Percentiles rank a stretch among this genome's conserved stretches.
phyloP scores from a whole-genome alignment of 2,888 invertebrate genomes.

The Catocala fraxini region DNA sequence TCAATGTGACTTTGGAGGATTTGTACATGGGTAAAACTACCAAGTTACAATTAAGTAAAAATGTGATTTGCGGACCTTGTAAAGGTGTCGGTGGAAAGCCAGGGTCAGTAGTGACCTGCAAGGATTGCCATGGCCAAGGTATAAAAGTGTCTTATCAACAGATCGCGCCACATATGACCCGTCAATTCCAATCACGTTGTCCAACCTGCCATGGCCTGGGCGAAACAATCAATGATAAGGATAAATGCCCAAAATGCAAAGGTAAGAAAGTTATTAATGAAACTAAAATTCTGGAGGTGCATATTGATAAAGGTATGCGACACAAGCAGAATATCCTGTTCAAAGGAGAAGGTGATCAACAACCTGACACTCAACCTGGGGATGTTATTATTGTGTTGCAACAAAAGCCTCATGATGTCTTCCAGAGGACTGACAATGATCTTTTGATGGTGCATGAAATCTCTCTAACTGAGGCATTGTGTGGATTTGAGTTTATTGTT shows the following conservation, averaged over 20 bases:
- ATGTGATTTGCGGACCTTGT: constrained; percentile 93
- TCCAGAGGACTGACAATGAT: constrained; percentile 93
- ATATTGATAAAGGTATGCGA: constrained; percentile 96
- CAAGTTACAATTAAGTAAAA: constrained; percentile 94
- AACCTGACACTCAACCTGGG: constrained; percentile 94
- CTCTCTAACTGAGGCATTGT: constrained; percentile 95
- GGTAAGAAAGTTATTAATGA: constrained; percentile 95
- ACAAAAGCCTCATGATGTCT: constrained; percentile 93
- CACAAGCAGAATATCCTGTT: constrained; percentile 95
- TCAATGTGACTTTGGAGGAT: constrained; percentile 96
- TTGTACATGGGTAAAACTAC: constrained; percentile 96
- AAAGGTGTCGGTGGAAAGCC: constrained; percentile 92
- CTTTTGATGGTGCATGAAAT: constrained; percentile 92
- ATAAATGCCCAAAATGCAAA: constrained; percentile 93
- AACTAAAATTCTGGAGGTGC: constrained; percentile 94
- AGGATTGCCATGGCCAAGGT: constrained; percentile 93
- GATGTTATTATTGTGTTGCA: constrained; percentile 96
- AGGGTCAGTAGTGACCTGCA: constrained; percentile 90
- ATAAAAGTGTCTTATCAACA: constrained; percentile 92
- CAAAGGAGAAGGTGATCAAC: constrained; percentile 96
- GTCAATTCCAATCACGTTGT: constrained; percentile 89
- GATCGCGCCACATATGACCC: constrained; percentile 89
- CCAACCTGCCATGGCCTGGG: constrained; percentile 90
- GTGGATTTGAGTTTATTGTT: constrained; percentile 95
- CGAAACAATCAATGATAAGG: constrained; percentile 92